A percentile compares a stretch with the other conserved stretches of the same genome.
Evolutionary conservation across 2,113 vertebrate species (phyloP).

Genomic region (Bubo scandiacus): DNA sequence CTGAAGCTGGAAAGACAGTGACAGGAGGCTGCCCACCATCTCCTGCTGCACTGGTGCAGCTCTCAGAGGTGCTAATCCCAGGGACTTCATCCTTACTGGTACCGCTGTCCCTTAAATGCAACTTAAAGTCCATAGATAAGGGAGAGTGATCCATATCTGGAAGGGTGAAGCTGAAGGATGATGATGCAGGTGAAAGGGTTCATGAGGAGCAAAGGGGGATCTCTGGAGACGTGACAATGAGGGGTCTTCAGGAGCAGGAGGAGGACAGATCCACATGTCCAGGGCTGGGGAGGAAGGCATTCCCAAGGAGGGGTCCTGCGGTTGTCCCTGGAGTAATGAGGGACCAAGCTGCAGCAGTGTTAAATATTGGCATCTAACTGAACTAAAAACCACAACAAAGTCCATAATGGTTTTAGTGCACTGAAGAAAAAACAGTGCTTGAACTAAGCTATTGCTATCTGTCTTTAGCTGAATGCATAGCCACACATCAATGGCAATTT

Average conservation of each 20-base stretch:
- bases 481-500: neutral
- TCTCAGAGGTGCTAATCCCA: neutral
- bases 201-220: neutral
- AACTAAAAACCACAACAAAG: neutral
- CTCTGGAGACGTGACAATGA: neutral
- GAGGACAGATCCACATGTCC: neutral
- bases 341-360: neutral
- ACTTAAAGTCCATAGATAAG: neutral
- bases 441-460: neutral
- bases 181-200: accelerated
- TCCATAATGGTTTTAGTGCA: neutral
- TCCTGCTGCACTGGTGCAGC: neutral
- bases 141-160: neutral
- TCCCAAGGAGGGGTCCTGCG: neutral
- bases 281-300: neutral
- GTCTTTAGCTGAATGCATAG: neutral
- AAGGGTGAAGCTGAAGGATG: neutral
- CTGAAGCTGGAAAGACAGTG: neutral
- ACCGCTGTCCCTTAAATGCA: neutral
- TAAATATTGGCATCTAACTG: neutral
- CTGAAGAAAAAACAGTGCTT: neutral
- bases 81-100: neutral
- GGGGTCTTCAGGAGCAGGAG: neutral
- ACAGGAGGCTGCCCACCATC: neutral
- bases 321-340: neutral